phyloP scores from a whole-genome alignment of 2,113 vertebrate species.

The Philantomba maxwellii region DNA sequence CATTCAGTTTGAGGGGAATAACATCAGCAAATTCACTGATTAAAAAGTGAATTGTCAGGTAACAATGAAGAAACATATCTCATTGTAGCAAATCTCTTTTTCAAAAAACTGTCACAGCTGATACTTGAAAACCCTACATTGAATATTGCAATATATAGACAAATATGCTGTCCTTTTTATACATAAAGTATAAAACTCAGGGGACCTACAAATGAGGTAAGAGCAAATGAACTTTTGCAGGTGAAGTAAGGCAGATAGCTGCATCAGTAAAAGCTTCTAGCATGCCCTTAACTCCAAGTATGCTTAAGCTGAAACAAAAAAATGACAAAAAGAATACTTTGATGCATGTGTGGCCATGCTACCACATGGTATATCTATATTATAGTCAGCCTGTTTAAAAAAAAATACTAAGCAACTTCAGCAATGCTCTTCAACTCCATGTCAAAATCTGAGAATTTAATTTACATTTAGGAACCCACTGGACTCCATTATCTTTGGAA shows the following conservation, averaged over 20 bases:
- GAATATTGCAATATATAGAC: background rate
- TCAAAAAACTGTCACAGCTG: background rate
- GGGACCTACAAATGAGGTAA: background rate
- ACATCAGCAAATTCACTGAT: background rate
- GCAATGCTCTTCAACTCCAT: background rate
- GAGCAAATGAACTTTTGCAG: background rate
- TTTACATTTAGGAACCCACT: background rate
- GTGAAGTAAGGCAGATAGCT: background rate
- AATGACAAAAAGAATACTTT: conserved; percentile 11
- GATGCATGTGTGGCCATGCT: background rate
- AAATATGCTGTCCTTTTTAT: background rate
- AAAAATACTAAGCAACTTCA: background rate
- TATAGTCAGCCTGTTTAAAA: background rate
- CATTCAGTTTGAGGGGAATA: background rate
- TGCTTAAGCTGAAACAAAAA: background rate
- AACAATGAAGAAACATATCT: background rate
- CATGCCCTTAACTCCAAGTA: background rate
- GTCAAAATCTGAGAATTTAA: background rate
- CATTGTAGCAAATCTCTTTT: background rate
- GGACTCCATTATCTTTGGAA: background rate
- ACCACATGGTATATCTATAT: background rate
- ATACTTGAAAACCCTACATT: background rate
- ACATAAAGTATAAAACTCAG: background rate
- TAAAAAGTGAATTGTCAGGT: background rate
- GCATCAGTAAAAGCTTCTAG: background rate